Percentiles rank a stretch among this genome's conserved stretches.
phyloP scores from a whole-genome alignment of 2,113 vertebrate genomes.

The rat (Rattus norvegicus) region GRCr8 NC_086024.1:112694501-112695000 shows the following conservation, averaged over 20 bases:
- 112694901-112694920: not conserved
- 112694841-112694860: not conserved
- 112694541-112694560: not conserved
- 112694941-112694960: not conserved
- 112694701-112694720: not conserved
- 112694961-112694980: not conserved
- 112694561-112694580: not conserved
- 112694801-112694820: not conserved
- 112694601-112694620: not conserved
- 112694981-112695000: not conserved
- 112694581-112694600: not conserved
- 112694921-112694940: not conserved
- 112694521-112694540: not conserved
- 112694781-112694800: not conserved
- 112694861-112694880: not conserved
- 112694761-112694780: not conserved
- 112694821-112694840: not conserved
- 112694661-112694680: not conserved
- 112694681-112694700: not conserved
- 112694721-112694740: not conserved
- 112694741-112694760: not conserved
- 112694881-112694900: not conserved
- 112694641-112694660: not conserved
- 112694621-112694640: not conserved
- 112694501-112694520: not conserved